phyloP scores from a whole-genome alignment of 2,113 vertebrate genomes.

The Colistium nudipinnis region DNA sequence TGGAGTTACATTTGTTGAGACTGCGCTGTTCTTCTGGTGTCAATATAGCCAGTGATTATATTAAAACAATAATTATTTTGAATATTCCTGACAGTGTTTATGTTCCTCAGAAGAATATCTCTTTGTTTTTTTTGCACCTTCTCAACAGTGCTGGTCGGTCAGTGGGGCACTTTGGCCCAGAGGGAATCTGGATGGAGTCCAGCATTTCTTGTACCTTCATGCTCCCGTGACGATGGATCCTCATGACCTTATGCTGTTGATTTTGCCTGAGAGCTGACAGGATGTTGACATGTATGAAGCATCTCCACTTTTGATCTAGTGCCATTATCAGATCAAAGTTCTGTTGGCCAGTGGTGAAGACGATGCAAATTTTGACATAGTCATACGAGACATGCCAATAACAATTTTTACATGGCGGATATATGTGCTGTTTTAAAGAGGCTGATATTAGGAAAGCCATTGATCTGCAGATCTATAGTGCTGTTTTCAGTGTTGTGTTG shows the following conservation, averaged over 20 bases:
- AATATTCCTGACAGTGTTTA: background rate
- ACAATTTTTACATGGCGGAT: no score
- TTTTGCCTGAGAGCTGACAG: background rate
- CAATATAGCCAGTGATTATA: background rate
- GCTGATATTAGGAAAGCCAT: no score
- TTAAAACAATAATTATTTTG: no score
- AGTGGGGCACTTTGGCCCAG: background rate
- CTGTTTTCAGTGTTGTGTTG: background rate
- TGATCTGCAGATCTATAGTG: no score
- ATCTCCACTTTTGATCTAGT: background rate
- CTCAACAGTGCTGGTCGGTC: background rate
- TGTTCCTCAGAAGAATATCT: background rate
- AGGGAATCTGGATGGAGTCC: background rate
- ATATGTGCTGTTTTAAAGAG: no score
- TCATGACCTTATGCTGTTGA: background rate
- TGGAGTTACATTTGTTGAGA: background rate
- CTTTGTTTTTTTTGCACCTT: background rate
- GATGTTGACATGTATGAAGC: background rate
- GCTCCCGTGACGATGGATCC: background rate
- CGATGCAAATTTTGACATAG: no score
- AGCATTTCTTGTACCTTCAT: background rate
- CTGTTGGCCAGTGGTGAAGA: background rate
- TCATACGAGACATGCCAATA: no score
- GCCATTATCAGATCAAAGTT: background rate
- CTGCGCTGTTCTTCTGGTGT: background rate